A percentile compares a stretch with the other conserved stretches of the same genome.
phyloP scores from a whole-genome alignment of 2,797 vertebrate species.

The Sarcophilus harrisii region DNA sequence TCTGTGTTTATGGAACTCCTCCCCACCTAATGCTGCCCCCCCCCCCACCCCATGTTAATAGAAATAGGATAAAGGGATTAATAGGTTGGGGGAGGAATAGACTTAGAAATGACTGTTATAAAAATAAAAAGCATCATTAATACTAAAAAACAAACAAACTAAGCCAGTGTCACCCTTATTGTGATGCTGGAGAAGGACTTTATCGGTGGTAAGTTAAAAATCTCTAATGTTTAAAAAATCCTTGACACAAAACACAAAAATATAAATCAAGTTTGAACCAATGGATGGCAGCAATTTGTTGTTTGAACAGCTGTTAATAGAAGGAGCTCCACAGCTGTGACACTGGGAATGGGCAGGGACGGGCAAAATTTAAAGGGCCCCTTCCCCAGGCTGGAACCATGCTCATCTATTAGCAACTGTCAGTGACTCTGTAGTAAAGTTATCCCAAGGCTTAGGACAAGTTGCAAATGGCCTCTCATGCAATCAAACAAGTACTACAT shows the following conservation, averaged over 20 bases:
- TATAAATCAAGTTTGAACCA: not conserved
- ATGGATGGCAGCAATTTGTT: not conserved
- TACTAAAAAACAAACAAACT: not conserved
- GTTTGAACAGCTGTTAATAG: constrained; percentile 1
- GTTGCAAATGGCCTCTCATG: not conserved
- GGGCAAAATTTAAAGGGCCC: not conserved
- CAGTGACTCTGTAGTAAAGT: not conserved
- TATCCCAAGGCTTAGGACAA: not conserved
- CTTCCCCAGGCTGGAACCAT: not conserved
- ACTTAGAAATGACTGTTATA: not conserved
- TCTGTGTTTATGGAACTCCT: not conserved
- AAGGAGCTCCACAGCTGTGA: not conserved
- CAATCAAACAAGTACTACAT: not conserved
- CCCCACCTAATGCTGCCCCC: too few relatives aligned
- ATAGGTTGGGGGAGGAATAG: not conserved
- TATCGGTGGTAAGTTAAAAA: not conserved
- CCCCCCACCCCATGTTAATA: not conserved
- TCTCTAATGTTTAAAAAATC: not conserved
- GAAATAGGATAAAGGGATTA: not conserved
- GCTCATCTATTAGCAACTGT: not conserved
- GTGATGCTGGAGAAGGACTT: not conserved
- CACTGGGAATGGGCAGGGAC: not conserved
- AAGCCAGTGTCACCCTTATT: not conserved
- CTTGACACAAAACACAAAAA: not conserved
- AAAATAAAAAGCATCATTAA: not conserved